phyloP scores from a whole-genome alignment of 2,888 invertebrate species.

The Cephus pygmeus region DNA sequence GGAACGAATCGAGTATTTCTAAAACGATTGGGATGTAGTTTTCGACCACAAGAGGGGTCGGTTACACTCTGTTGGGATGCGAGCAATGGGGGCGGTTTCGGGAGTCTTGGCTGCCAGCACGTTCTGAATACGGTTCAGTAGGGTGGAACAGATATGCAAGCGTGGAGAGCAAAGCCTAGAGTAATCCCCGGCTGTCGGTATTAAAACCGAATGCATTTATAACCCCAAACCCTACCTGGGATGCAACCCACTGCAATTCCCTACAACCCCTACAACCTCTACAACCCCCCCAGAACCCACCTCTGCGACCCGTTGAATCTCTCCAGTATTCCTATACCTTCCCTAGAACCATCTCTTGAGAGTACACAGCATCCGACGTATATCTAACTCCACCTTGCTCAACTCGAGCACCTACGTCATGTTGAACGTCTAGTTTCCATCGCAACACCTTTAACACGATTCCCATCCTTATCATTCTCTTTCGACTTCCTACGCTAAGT shows the following conservation, averaged over 20 bases:
- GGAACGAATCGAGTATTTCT: too few species aligned
- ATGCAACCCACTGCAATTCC: background rate
- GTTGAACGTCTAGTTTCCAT: too few species aligned
- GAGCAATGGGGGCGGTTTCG: background rate
- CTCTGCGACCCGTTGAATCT: background rate
- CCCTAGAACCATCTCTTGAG: too few species aligned
- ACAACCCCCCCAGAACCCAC: background rate
- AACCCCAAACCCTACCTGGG: slow-evolving; percentile 21
- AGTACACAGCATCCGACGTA: too few species aligned
- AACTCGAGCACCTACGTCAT: too few species aligned
- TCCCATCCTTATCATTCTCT: too few species aligned
- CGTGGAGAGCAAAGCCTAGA: slow-evolving; percentile 20
- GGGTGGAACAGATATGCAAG: slow-evolving; percentile 24
- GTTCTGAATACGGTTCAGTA: slow-evolving; percentile 19
- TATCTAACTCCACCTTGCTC: too few species aligned
- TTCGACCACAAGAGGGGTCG: background rate
- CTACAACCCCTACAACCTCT: background rate
- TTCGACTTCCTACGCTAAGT: too few species aligned
- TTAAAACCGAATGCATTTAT: slow-evolving; percentile 48
- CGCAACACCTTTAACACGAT: too few species aligned
- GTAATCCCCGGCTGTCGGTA: slow-evolving; percentile 40
- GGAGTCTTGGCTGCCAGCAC: slow-evolving; percentile 9
- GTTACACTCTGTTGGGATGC: background rate
- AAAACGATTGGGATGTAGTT: too few species aligned
- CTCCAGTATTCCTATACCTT: too few species aligned